These are phyloP conservation scores for Buceros bicornis DNA, from an alignment of 2,797 vertebrate genomes.

Conservation along the genomic window DNA sequence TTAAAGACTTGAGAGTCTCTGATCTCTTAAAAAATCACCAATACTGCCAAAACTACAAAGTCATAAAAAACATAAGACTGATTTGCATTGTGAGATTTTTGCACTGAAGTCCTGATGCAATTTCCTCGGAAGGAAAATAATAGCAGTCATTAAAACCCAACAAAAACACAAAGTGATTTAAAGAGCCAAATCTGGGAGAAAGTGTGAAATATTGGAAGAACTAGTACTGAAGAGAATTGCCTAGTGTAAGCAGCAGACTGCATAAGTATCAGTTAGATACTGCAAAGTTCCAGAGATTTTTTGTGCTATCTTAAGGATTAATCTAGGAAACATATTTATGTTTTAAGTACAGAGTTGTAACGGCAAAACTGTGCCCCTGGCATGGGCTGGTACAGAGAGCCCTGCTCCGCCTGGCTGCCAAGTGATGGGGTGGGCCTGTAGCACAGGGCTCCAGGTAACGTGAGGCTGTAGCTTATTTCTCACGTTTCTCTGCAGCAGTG, in stretches of 20 bases:
- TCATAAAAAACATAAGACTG: neutral
- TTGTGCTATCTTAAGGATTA: neutral
- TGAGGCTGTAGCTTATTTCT: neutral
- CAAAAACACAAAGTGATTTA: neutral
- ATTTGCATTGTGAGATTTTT: neutral
- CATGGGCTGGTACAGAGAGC: neutral
- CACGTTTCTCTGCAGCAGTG: neutral
- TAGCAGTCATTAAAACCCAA: neutral
- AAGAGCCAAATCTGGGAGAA: neutral
- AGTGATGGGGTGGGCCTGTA: neutral
- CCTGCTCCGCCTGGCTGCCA: constrained; percentile 5
- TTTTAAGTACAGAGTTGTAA: neutral
- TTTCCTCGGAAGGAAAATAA: neutral
- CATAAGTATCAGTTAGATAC: neutral
- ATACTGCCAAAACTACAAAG: neutral
- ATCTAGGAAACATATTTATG: constrained; percentile 21
- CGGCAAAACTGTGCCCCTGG: constrained; percentile 2
- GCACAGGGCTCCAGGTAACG: neutral
- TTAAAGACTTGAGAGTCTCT: constrained; percentile 21
- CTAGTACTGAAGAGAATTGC: neutral
- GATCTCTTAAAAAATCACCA: neutral
- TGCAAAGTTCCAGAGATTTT: neutral
- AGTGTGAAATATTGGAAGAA: neutral
- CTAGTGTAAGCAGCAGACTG: neutral
- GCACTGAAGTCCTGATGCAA: neutral